These are phyloP conservation scores for Pygoscelis antarcticus DNA, from an alignment of 2,113 vertebrate species.

Conservation along the genomic window DNA sequence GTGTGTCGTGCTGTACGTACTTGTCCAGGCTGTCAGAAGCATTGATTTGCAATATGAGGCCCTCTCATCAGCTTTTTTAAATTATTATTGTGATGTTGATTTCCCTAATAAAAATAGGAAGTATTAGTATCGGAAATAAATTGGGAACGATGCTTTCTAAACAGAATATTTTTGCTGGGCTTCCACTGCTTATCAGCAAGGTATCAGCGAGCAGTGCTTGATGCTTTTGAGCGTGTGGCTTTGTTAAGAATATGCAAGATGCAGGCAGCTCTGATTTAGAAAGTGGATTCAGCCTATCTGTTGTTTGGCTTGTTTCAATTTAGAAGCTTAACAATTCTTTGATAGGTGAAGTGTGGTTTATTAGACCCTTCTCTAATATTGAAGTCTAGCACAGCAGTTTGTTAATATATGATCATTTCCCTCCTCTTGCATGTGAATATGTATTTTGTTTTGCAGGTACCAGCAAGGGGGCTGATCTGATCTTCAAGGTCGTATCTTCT, in stretches of 20 bases:
- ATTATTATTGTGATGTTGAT: not conserved
- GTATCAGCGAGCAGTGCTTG: not conserved
- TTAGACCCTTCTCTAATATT: not conserved
- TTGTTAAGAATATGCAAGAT: not conserved
- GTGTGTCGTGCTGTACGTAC: not conserved
- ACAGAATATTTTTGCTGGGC: not conserved
- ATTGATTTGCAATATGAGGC: not conserved
- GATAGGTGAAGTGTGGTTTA: not conserved
- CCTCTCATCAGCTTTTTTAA: not conserved
- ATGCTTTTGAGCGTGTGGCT: not conserved
- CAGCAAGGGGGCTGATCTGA: not conserved
- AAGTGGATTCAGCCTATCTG: not conserved
- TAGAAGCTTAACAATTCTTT: not conserved
- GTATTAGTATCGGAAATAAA: not conserved
- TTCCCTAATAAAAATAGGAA: not conserved
- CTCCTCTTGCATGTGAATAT: not conserved
- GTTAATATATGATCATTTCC: rapidly evolving
- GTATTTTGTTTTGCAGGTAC: not conserved
- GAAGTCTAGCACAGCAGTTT: not conserved
- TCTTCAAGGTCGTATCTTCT: not conserved
- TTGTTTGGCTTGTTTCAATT: not conserved
- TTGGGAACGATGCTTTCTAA: not conserved
- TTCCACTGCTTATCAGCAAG: not conserved
- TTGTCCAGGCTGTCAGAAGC: not conserved
- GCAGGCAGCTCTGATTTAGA: not conserved